Evolutionary conservation across 2,888 invertebrate genomes (phyloP).

Genomic region (Meteorus cinctellus): DNA sequence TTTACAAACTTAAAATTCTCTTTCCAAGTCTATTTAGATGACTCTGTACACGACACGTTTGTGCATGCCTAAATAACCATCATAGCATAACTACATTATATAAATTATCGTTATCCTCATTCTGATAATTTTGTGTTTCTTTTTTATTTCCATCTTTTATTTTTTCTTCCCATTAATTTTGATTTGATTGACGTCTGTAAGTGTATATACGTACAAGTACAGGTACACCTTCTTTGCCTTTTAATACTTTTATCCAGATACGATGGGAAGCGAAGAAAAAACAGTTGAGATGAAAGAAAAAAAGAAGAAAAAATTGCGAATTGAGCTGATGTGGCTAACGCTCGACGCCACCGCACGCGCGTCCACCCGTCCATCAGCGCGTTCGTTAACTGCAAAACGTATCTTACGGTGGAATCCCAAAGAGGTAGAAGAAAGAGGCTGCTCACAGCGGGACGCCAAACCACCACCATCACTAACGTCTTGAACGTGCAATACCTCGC

Average conservation of each 20-base stretch:
- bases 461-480: constrained; percentile 50
- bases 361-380: constrained; percentile 57
- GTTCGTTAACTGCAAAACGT: constrained; percentile 69
- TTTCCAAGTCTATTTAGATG: background rate
- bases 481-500: constrained; percentile 51
- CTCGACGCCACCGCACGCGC: constrained; percentile 44
- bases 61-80: constrained; percentile 15
- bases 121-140: background rate
- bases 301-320: constrained; percentile 37
- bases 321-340: constrained; percentile 44
- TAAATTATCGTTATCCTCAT: background rate
- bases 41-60: constrained; percentile 54
- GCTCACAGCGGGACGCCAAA: constrained; percentile 68
- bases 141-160: background rate
- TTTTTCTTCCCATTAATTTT: background rate
- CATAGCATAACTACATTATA: background rate
- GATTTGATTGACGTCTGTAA: constrained; percentile 7
- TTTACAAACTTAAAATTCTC: background rate
- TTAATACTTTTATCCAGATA: constrained; percentile 10
- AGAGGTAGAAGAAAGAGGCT: constrained; percentile 52
- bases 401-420: constrained; percentile 65
- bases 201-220: constrained; percentile 1
- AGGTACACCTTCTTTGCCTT: constrained; percentile 5
- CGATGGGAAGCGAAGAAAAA: constrained; percentile 1
- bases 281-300: constrained; percentile 35